phyloP scores from a whole-genome alignment of 1,140 invertebrate species.

The Maconellicoccus hirsutus region DNA sequence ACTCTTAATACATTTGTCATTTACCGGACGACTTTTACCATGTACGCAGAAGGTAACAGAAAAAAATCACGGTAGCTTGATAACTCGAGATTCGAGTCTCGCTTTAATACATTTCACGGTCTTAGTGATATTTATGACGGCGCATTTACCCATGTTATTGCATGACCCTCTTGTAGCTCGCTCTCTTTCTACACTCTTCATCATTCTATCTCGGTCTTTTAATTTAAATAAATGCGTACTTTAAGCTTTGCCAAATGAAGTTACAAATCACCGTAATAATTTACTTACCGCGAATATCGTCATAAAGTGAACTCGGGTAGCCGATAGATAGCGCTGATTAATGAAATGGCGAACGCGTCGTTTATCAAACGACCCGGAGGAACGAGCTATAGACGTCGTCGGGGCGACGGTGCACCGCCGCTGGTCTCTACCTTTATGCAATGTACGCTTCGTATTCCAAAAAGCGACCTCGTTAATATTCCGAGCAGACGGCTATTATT shows the following conservation, averaged over 20 bases:
- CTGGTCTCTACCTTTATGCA: neutral
- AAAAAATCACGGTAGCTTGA: neutral
- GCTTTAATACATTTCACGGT: slow-evolving; percentile 2
- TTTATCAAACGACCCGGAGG: neutral
- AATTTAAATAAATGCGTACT: slow-evolving; percentile 21
- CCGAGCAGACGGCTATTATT: slow-evolving; percentile 15
- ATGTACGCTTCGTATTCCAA: neutral
- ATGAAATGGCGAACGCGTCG: neutral
- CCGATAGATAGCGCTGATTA: slow-evolving; percentile 2
- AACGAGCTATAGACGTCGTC: no score
- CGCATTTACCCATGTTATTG: slow-evolving; percentile 7
- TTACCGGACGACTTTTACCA: neutral
- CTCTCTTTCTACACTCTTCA: neutral
- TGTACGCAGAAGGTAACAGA: neutral
- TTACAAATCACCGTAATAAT: slow-evolving; percentile 13
- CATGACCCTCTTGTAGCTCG: neutral
- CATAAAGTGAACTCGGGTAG: neutral
- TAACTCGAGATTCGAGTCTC: slow-evolving; percentile 1
- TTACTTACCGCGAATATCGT: slow-evolving; percentile 8
- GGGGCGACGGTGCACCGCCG: neutral
- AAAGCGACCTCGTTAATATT: slow-evolving; percentile 3
- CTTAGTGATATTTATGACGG: slow-evolving; percentile 4
- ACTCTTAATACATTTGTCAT: slow-evolving; percentile 4
- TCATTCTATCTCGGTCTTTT: neutral
- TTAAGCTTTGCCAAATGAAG: slow-evolving; percentile 17